These are phyloP conservation scores for Homarus gammarus DNA, from an alignment of 2,888 invertebrate genomes.

Conservation along the genomic window DNA sequence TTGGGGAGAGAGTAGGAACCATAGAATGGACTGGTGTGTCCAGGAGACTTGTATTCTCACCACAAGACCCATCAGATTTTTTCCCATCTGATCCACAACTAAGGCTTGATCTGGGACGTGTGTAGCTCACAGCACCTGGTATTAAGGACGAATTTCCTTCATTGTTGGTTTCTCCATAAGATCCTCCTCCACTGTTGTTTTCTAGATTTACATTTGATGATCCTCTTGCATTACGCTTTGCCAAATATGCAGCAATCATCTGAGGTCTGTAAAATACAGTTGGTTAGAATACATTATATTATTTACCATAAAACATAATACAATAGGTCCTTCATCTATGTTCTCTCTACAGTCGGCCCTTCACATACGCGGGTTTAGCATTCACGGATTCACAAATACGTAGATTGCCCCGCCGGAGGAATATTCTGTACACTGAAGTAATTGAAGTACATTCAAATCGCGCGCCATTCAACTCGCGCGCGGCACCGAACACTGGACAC, in stretches of 20 bases:
- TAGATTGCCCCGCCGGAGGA: no score
- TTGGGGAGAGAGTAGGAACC: conserved; percentile 69
- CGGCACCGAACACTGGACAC: no score
- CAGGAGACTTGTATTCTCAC: conserved; percentile 69
- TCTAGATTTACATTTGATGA: conserved; percentile 26
- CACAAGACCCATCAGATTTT: conserved; percentile 56
- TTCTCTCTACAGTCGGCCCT: no score
- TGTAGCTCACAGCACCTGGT: conserved; percentile 58
- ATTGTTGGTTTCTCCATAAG: conserved; percentile 13
- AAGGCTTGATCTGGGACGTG: conserved; percentile 59
- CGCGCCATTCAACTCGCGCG: no score
- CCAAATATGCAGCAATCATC: conserved; percentile 63
- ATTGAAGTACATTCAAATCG: no score
- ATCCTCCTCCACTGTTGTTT: conserved; percentile 35
- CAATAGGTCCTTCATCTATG: no score
- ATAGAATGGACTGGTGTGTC: conserved; percentile 67
- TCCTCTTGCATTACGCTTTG: conserved; percentile 52
- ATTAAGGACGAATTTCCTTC: not conserved
- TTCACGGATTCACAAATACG: no score
- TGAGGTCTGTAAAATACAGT: conserved; percentile 43
- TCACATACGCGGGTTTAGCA: no score
- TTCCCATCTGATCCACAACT: conserved; percentile 49
- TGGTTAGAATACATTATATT: no score
- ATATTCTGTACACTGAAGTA: no score
- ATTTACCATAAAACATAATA: no score